Conservation (phyloP, 2,113 vertebrate genomes). For the Bubalus kerabau region DNA sequence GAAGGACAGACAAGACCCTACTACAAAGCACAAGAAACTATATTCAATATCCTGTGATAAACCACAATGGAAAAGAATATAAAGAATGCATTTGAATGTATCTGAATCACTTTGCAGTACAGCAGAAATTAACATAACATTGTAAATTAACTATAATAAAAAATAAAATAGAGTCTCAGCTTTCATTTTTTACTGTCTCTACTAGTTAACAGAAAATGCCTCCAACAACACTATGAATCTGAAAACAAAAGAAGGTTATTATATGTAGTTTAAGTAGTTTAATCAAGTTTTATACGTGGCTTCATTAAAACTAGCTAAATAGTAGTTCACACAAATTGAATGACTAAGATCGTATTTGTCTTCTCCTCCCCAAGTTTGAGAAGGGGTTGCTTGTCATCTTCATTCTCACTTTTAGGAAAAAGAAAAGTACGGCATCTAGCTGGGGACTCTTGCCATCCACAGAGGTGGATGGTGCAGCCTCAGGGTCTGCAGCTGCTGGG, state of each 20-base stretch:
- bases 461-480: not conserved
- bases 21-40: not conserved
- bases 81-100: not conserved
- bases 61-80: not conserved
- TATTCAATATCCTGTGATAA: not conserved
- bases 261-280: not conserved
- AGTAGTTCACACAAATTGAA: not conserved
- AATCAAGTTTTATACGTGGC: not conserved
- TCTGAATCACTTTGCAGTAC: not conserved
- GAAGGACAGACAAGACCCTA: not conserved
- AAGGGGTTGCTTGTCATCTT: not conserved
- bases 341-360: not conserved
- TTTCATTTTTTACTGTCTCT: not conserved
- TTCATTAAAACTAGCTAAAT: not conserved
- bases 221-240: not conserved
- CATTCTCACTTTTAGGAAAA: not conserved
- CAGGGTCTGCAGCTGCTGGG: fast-evolving
- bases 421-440: not conserved
- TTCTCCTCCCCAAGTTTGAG: not conserved
- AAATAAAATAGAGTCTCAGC: not conserved
- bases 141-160: not conserved
- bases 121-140: not conserved
- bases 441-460: fast-evolving
- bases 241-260: not conserved
- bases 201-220: not conserved